These are phyloP conservation scores for Ceratina australensis DNA, from an alignment of 1,140 invertebrate species.

Conservation along the genomic window DNA sequence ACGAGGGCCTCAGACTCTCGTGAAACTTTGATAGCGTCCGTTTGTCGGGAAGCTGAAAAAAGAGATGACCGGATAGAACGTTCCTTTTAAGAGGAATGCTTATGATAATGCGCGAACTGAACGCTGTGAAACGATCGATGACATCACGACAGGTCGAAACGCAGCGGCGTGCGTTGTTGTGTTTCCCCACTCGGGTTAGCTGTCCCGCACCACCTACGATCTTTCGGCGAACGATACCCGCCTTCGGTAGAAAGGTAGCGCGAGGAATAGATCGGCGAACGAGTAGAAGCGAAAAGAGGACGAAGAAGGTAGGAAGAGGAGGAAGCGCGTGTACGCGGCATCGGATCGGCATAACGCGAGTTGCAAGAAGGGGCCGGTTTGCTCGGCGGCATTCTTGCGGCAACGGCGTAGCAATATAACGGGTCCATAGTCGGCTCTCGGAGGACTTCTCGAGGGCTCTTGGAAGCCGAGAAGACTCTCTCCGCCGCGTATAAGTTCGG, in stretches of 20 bases:
- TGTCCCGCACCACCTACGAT: conserved; percentile 8
- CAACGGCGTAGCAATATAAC: conserved; percentile 56
- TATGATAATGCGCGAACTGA: not conserved
- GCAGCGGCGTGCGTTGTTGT: not conserved
- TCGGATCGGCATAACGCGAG: conserved; percentile 54
- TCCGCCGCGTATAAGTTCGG: conserved; percentile 20
- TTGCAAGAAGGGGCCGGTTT: conserved; percentile 46
- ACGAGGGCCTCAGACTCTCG: no score
- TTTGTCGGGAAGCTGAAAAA: not conserved
- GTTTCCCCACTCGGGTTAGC: not conserved
- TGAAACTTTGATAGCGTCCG: no score
- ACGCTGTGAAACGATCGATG: conserved; percentile 35
- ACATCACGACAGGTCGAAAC: conserved; percentile 40
- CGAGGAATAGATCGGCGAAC: not conserved
- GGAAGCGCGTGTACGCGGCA: conserved; percentile 41
- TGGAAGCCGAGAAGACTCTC: conserved; percentile 43
- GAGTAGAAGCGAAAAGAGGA: conserved; percentile 17
- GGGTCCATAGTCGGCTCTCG: conserved; percentile 58
- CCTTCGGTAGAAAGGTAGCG: conserved; percentile 9
- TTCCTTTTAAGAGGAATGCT: conserved; percentile 14
- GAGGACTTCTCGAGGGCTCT: conserved; percentile 49
- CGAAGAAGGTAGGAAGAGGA: conserved; percentile 6
- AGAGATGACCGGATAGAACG: no score
- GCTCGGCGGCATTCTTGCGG: conserved; percentile 64
- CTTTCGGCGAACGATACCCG: conserved; percentile 9